A percentile compares a stretch with the other conserved stretches of the same genome.
These are phyloP conservation scores for Pterois miles DNA, from an alignment of 2,797 vertebrate genomes.

Conservation along the genomic window DNA sequence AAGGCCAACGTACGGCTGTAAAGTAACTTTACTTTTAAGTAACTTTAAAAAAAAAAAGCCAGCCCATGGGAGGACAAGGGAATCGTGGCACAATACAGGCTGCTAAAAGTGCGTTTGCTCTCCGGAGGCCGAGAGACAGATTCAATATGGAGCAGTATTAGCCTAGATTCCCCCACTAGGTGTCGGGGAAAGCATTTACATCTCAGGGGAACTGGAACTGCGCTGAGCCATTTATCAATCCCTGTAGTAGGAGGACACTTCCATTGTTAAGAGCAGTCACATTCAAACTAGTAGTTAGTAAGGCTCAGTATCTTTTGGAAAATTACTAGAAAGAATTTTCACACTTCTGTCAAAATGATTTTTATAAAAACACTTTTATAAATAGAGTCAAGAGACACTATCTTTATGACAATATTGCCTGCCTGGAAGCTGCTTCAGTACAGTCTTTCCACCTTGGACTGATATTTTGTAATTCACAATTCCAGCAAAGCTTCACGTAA, in stretches of 20 bases:
- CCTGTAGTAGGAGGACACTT: conserved; percentile 26
- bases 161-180: conserved; percentile 64
- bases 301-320: background rate
- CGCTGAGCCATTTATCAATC: conserved; percentile 55
- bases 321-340: background rate
- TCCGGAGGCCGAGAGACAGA: conserved; percentile 46
- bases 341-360: background rate
- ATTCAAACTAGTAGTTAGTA: conserved; percentile 14
- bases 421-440: background rate
- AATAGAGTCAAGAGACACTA: background rate
- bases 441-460: background rate
- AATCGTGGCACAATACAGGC: conserved; percentile 51
- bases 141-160: conserved; percentile 65
- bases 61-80: conserved; percentile 3
- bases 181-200: conserved; percentile 58
- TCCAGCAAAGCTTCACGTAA: background rate
- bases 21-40: conserved; percentile 31
- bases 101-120: conserved; percentile 59
- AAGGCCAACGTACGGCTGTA: conserved; percentile 40
- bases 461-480: background rate
- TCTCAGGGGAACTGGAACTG: conserved; percentile 45
- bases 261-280: conserved; percentile 29
- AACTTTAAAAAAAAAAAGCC: conserved; percentile 22
- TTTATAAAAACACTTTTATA: background rate
- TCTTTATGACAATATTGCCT: background rate